Conservation (phyloP, 2,113 vertebrate species). For the Bubo blakistoni region DNA sequence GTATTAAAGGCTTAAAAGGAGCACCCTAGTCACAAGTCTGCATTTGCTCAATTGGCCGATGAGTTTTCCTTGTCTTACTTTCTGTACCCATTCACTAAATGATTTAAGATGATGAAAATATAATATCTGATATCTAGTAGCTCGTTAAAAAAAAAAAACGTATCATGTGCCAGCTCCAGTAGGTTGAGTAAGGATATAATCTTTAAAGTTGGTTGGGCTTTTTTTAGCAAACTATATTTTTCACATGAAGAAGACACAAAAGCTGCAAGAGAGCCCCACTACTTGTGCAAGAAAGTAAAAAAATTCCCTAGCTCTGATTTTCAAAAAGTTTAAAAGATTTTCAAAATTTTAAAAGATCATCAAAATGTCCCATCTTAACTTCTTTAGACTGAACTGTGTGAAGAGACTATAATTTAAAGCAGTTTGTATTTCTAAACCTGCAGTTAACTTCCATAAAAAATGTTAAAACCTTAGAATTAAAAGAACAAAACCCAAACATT, state of each 20-base stretch:
- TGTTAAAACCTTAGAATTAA: not conserved
- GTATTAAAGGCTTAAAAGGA: not conserved
- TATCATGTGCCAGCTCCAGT: not conserved
- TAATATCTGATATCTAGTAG: not conserved
- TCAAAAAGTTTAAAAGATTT: not conserved
- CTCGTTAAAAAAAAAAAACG: not conserved
- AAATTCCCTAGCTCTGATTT: not conserved
- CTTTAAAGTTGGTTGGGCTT: not conserved
- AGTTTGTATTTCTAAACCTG: not conserved
- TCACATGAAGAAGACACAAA: not conserved
- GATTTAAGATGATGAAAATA: not conserved
- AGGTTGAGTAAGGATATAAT: not conserved
- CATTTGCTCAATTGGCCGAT: not conserved
- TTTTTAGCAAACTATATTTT: not conserved
- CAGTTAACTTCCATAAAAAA: not conserved
- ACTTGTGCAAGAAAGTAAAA: not conserved
- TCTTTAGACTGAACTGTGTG: not conserved
- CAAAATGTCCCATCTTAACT: not conserved
- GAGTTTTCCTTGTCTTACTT: not conserved
- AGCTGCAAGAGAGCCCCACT: not conserved
- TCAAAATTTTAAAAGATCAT: not conserved
- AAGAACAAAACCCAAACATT: not conserved
- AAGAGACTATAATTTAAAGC: not conserved
- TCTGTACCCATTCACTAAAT: not conserved
- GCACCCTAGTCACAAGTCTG: not conserved